Evolutionary conservation across 2,888 invertebrate species (phyloP), one percentile per base, ranked within the genome.

Genomic region (Netelia melanura): DNA sequence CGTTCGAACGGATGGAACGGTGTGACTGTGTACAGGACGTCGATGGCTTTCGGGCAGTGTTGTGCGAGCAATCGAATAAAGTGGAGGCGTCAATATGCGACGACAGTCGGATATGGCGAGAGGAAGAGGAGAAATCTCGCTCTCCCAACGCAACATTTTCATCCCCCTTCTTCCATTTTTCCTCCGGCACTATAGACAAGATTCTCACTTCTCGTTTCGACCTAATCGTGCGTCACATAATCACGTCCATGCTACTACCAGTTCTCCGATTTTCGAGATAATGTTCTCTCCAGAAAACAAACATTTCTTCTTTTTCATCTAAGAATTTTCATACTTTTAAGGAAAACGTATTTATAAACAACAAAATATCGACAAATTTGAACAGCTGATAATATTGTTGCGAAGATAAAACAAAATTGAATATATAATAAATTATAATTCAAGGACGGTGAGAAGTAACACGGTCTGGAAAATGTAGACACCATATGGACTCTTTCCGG

Each of bases 61-160:
- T 88, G 88, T 90, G 90, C 87, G 90, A 90, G 90, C 92, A 91
- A 91, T 92, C 89, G 91, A 91, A 91, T 91, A 90, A 90, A 91
- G 91, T 89, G 91, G 85, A 91, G 89, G 91, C 91, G 91, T 91
- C 91, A 87, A 91, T 91, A 90, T 87, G 91, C 88, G 90, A 91
- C 89, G 89, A 86, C 87, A 88, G 84, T 89, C 90, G 91, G 90
- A 91, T 90, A 88, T 86, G 86, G 84, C 81, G 71, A 77, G 86
- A 87, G 83, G 78, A 81, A 84, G 71, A 71, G 83, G 83, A 56
- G 56, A 81, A 79, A 81, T 70, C 72, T 65, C 77, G 80, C 64
- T 75, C 77, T 77, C 44, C 74, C 71, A 77, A 65, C 25, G 44
- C 38, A 82, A 83, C 74, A 74, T 79, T 70, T 56, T 65, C 58